phyloP scores from a whole-genome alignment of 2,113 vertebrate species.

The Pyrgilauda ruficollis region DNA sequence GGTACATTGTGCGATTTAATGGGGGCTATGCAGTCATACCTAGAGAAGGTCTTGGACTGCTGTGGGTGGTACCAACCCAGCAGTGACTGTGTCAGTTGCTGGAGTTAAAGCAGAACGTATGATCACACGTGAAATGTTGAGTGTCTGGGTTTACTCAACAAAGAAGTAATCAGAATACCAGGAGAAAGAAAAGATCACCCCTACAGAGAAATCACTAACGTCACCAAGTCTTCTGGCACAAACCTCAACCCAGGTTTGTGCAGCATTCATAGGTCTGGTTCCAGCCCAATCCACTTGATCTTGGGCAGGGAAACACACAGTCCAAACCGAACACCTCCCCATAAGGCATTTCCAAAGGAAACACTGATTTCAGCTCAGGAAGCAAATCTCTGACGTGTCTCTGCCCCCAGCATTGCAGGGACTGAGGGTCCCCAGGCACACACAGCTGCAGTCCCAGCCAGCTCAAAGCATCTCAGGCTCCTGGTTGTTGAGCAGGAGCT shows the following conservation, averaged over 20 bases:
- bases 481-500: neutral
- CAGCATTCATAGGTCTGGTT: neutral
- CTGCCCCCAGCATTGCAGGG: neutral
- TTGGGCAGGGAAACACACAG: rapidly evolving
- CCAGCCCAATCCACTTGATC: neutral
- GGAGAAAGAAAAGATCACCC: neutral
- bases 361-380: rapidly evolving
- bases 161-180: neutral
- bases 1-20: neutral
- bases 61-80: neutral
- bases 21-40: neutral
- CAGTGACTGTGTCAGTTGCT: neutral
- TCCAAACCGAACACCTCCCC: neutral
- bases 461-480: rapidly evolving
- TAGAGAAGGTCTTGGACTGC: neutral
- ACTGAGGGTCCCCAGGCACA: neutral
- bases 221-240: too few species aligned
- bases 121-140: neutral
- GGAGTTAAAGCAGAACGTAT: neutral
- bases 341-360: neutral
- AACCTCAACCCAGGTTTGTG: neutral
- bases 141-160: neutral
- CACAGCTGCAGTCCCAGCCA: rapidly evolving
- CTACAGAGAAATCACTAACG: neutral
- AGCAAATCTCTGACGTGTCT: neutral